phyloP scores from a whole-genome alignment of 2,888 invertebrate species.

The Sicus ferrugineus region DNA sequence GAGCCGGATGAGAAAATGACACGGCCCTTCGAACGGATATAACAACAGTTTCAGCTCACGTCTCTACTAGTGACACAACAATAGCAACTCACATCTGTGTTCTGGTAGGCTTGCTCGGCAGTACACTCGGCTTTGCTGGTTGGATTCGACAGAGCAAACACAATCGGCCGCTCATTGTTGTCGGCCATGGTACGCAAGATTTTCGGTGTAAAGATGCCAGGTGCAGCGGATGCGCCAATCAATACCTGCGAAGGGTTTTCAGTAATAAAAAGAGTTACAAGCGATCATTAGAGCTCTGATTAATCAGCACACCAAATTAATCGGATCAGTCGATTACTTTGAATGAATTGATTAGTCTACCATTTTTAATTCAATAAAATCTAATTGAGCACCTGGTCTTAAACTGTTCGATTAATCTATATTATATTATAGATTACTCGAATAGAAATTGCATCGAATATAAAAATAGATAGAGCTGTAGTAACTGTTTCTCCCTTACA shows the following conservation, averaged over 20 bases:
- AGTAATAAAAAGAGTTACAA: too few species aligned
- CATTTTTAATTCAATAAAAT: too few species aligned
- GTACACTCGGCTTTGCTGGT: conserved; percentile 98
- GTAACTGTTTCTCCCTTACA: too few species aligned
- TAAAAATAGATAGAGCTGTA: too few species aligned
- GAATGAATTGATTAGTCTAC: too few species aligned
- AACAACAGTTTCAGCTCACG: background rate
- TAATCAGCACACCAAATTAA: too few species aligned
- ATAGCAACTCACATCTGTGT: conserved; percentile 80
- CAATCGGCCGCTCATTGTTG: conserved; percentile 87
- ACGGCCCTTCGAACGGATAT: conserved; percentile 73
- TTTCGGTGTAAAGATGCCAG: conserved; percentile 88
- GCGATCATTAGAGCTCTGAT: too few species aligned
- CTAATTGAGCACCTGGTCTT: too few species aligned
- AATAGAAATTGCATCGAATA: background rate
- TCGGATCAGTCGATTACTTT: too few species aligned
- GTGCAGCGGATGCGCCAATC: conserved; percentile 89
- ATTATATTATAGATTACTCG: conserved; percentile 4
- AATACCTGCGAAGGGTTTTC: conserved; percentile 52
- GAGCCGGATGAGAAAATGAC: conserved; percentile 96
- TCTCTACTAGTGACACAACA: background rate
- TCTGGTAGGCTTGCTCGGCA: conserved; percentile 90
- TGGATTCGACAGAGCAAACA: conserved; percentile 98
- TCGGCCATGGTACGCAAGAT: conserved; percentile 86
- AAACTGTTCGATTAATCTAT: too few species aligned